phyloP scores from a whole-genome alignment of 1,140 invertebrate genomes.

The Geopemphigus sp. region DNA sequence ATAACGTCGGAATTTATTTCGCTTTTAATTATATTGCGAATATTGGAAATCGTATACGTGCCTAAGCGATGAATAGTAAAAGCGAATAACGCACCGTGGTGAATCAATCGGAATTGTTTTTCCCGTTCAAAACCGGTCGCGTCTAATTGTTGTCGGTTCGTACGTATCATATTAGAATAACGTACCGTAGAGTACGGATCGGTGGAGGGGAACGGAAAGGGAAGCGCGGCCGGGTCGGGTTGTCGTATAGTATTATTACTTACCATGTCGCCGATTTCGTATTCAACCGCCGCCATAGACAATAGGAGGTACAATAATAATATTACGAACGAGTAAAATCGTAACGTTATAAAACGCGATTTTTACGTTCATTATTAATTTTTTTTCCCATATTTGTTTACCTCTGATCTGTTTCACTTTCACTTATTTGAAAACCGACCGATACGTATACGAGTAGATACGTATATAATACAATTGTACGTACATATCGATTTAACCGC shows the following conservation, averaged over 20 bases:
- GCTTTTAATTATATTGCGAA: slow-evolving; percentile 30
- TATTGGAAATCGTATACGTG: slow-evolving; percentile 35
- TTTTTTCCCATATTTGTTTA: background rate
- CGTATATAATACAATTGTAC: background rate
- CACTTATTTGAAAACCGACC: background rate
- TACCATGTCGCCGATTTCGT: too few species aligned
- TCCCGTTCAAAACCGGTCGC: background rate
- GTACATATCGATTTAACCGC: background rate
- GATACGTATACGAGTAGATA: background rate
- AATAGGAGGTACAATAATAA: background rate
- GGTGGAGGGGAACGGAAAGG: too few species aligned
- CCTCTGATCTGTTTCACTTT: slow-evolving; percentile 25
- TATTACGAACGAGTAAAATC: slow-evolving; percentile 17
- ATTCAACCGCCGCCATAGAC: too few species aligned
- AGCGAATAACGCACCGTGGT: slow-evolving; percentile 43
- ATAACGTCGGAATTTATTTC: background rate
- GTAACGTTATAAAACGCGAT: background rate
- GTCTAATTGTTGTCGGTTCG: slow-evolving; percentile 7
- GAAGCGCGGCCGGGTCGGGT: too few species aligned
- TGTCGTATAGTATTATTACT: too few species aligned
- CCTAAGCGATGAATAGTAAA: slow-evolving; percentile 32
- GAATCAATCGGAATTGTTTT: slow-evolving; percentile 35
- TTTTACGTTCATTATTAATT: background rate
- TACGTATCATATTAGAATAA: too few species aligned
- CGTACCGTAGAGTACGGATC: too few species aligned